These are phyloP conservation scores for Mythimna vitellina DNA, from an alignment of 2,888 invertebrate genomes.

Conservation along the genomic window DNA sequence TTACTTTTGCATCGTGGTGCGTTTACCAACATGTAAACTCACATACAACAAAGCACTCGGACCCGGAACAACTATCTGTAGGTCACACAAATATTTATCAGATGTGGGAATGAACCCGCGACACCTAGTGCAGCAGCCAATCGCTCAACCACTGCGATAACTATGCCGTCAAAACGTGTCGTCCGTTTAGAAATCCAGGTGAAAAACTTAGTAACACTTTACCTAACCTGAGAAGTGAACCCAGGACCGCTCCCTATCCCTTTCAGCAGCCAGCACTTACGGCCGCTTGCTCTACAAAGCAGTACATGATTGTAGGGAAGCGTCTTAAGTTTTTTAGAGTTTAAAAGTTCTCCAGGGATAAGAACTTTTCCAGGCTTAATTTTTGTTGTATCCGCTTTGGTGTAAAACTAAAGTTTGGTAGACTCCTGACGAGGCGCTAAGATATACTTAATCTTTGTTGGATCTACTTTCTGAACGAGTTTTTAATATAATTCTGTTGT, in stretches of 20 bases:
- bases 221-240: neutral
- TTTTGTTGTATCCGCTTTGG: conserved; percentile 51
- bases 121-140: too few relatives aligned
- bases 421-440: conserved; percentile 43
- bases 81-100: too few relatives aligned
- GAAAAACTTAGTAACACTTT: neutral
- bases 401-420: conserved; percentile 48
- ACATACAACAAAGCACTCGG: too few relatives aligned
- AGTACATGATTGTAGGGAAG: conserved; percentile 2
- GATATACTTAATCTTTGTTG: conserved; percentile 53
- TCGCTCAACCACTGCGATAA: too few relatives aligned
- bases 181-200: neutral
- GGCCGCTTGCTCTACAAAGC: too few relatives aligned
- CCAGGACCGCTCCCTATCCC: neutral
- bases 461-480: conserved; percentile 41
- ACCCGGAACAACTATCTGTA: too few relatives aligned
- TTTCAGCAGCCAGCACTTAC: neutral
- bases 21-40: too few relatives aligned
- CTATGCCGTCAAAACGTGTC: too few relatives aligned
- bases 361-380: conserved; percentile 50
- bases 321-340: conserved; percentile 36
- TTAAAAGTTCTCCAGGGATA: conserved; percentile 47
- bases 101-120: too few relatives aligned
- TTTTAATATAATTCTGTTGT: conserved; percentile 34
- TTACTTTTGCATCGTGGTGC: too few relatives aligned